phyloP scores from a whole-genome alignment of 2,888 invertebrate genomes.

The Ochlodes sylvanus region DNA sequence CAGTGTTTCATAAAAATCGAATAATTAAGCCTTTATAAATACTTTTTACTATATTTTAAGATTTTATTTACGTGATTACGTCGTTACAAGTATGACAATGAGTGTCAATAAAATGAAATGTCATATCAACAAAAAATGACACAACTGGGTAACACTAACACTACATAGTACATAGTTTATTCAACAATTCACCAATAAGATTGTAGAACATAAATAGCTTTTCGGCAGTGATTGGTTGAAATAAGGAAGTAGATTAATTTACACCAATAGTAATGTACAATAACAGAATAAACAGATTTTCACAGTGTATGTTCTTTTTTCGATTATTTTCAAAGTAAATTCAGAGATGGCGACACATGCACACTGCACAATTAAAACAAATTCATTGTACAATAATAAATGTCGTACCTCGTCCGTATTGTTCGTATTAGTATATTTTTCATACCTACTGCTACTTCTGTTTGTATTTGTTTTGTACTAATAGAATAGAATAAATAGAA shows the following conservation, averaged over 20 bases:
- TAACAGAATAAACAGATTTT: slow-evolving; percentile 13
- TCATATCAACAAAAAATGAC: slow-evolving; percentile 34
- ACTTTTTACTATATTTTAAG: slow-evolving; percentile 11
- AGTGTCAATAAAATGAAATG: slow-evolving; percentile 33
- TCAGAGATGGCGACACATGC: slow-evolving; percentile 68
- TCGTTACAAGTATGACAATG: slow-evolving; percentile 56
- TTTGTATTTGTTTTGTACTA: slow-evolving; percentile 44
- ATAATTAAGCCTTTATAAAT: not conserved
- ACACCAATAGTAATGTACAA: slow-evolving; percentile 41
- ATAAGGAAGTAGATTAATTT: slow-evolving; percentile 34
- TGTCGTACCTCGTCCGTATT: not conserved
- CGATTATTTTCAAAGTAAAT: slow-evolving; percentile 7
- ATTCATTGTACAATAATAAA: too few species aligned
- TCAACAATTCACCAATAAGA: slow-evolving; percentile 44
- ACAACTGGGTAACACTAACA: slow-evolving; percentile 38
- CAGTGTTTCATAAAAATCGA: not conserved
- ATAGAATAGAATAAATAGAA: slow-evolving; percentile 44
- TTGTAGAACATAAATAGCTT: slow-evolving; percentile 3
- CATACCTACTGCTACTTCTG: not conserved
- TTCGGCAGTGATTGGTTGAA: slow-evolving; percentile 12
- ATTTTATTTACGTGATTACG: slow-evolving; percentile 48
- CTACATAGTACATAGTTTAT: too few species aligned
- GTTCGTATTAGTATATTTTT: not conserved
- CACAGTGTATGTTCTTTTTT: slow-evolving; percentile 7
- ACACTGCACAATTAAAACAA: slow-evolving; percentile 58